Conservation (phyloP, 2,888 invertebrate genomes). For the Epiperipatus broadwayi region DNA sequence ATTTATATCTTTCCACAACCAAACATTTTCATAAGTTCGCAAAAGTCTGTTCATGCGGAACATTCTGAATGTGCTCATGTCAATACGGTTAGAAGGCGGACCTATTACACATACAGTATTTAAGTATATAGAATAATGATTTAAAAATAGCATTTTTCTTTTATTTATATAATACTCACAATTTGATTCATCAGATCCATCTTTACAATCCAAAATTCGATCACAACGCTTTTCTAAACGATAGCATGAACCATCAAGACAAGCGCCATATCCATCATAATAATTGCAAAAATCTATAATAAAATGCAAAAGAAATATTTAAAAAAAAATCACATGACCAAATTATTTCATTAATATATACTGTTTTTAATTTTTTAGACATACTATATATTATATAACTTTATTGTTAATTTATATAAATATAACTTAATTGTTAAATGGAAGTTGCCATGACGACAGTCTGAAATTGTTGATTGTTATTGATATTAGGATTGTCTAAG, state of each 20-base stretch:
- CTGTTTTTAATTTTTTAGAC: neutral
- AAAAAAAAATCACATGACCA: neutral
- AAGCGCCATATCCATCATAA: constrained; percentile 52
- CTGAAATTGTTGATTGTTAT: too few relatives aligned
- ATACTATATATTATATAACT: neutral
- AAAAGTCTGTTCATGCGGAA: constrained; percentile 68
- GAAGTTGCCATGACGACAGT: too few relatives aligned
- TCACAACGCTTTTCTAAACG: constrained; percentile 54
- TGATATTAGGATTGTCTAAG: too few relatives aligned
- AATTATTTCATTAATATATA: neutral
- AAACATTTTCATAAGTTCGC: constrained; percentile 78
- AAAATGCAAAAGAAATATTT: constrained; percentile 1
- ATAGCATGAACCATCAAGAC: constrained; percentile 56
- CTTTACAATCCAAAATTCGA: constrained; percentile 52
- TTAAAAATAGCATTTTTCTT: too few relatives aligned
- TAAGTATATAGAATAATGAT: constrained; percentile 13
- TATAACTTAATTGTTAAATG: too few relatives aligned
- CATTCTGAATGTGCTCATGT: constrained; percentile 52
- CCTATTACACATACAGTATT: constrained; percentile 6
- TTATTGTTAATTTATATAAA: neutral
- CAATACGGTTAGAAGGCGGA: constrained; percentile 21
- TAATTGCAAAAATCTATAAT: constrained; percentile 42
- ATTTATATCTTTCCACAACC: constrained; percentile 86
- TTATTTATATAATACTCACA: constrained; percentile 44
- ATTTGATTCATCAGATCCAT: constrained; percentile 62